These are phyloP conservation scores for Brachylomia viminalis DNA, from an alignment of 2,888 invertebrate species.

Conservation along the genomic window DNA sequence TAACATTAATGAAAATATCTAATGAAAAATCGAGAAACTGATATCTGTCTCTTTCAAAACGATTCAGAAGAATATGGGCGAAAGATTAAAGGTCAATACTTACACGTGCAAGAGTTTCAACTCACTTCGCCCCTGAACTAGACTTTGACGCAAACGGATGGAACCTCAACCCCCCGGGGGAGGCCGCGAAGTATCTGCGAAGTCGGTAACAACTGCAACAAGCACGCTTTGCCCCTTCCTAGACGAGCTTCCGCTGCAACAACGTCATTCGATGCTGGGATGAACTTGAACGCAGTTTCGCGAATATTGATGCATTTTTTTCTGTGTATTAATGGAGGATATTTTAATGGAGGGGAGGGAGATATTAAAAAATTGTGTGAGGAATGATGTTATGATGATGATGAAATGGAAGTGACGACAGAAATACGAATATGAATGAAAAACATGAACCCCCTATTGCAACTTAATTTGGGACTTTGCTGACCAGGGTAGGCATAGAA, in stretches of 20 bases:
- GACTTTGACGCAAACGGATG: slow-evolving; percentile 43
- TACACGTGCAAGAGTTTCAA: slow-evolving; percentile 38
- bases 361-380: not conserved
- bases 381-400: not conserved
- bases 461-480: not conserved
- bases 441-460: not conserved
- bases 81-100: slow-evolving; percentile 3
- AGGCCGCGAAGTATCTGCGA: not conserved
- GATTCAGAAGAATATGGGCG: not conserved
- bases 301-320: not conserved
- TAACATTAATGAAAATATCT: not conserved
- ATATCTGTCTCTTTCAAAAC: not conserved
- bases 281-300: slow-evolving; percentile 30
- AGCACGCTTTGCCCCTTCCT: slow-evolving; percentile 1
- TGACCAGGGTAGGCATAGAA: not conserved
- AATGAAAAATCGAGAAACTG: not conserved
- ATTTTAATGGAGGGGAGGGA: not conserved
- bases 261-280: not conserved
- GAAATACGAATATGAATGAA: not conserved
- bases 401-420: slow-evolving; percentile 1
- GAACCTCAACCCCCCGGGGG: slow-evolving; percentile 18
- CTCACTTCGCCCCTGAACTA: slow-evolving; percentile 37
- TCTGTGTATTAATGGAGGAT: not conserved
- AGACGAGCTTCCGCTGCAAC: not conserved
- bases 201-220: slow-evolving; percentile 17